These are phyloP conservation scores for Symphodus melops DNA, from an alignment of 2,113 vertebrate genomes.

Conservation along the genomic window DNA sequence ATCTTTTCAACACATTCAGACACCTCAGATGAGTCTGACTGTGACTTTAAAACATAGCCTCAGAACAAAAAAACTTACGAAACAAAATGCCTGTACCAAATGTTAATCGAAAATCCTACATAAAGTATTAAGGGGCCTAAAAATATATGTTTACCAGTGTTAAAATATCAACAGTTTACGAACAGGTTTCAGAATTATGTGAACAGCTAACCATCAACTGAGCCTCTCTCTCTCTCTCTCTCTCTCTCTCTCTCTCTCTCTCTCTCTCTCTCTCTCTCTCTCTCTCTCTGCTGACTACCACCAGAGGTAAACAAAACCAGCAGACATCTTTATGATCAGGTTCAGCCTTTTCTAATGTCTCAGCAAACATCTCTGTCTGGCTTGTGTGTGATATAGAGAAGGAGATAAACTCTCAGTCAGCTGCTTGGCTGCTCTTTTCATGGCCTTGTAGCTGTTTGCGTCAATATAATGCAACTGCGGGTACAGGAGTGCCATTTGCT, in stretches of 20 bases:
- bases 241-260: too few relatives aligned
- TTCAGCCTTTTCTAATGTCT: slow-evolving; percentile 17
- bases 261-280: neutral
- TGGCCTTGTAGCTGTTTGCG: neutral
- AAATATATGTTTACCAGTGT: too few relatives aligned
- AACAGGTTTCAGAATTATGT: neutral
- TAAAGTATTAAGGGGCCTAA: too few relatives aligned
- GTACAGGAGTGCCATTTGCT: neutral
- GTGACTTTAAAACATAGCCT: neutral
- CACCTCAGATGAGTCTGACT: neutral
- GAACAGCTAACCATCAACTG: neutral
- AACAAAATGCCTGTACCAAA: too few relatives aligned
- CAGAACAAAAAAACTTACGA: too few relatives aligned
- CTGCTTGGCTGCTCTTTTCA: slow-evolving; percentile 3
- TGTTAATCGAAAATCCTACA: too few relatives aligned
- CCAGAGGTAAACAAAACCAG: slow-evolving; percentile 31
- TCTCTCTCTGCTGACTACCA: neutral
- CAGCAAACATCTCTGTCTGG: slow-evolving; percentile 19
- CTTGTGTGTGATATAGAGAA: slow-evolving; percentile 17
- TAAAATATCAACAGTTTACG: too few relatives aligned
- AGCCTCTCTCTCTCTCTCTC: slow-evolving; percentile 1
- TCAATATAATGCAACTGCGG: slow-evolving; percentile 19
- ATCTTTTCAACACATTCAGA: too few relatives aligned
- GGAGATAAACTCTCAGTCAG: slow-evolving; percentile 3
- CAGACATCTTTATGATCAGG: slow-evolving; percentile 34